Conservation (phyloP, 2,797 vertebrate genomes). For the Urocyon cinereoargenteus region DNA sequence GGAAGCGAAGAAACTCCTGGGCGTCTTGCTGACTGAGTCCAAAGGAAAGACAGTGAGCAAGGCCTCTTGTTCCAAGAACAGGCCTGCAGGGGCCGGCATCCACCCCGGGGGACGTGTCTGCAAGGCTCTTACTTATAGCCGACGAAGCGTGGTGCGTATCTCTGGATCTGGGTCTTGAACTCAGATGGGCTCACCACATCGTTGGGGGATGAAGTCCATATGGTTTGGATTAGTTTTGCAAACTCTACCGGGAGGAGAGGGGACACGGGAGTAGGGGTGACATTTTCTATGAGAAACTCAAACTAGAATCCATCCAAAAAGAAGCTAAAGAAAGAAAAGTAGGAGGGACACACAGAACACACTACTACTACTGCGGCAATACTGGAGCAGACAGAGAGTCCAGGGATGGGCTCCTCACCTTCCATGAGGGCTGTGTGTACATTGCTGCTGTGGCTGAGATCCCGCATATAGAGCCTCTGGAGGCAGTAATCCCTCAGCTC, state of each 20-base stretch:
- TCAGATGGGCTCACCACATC: conserved; percentile 97
- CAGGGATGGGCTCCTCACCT: conserved; percentile 87
- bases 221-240: conserved; percentile 96
- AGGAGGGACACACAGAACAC: neutral
- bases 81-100: neutral
- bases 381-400: too few species aligned
- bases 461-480: conserved; percentile 95
- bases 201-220: conserved; percentile 95
- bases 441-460: conserved; percentile 96
- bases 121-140: conserved; percentile 95
- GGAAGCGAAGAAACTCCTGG: conserved; percentile 97
- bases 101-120: neutral
- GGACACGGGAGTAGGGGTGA: neutral
- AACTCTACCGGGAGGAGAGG: conserved; percentile 90
- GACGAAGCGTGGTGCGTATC: conserved; percentile 97
- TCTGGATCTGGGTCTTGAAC: conserved; percentile 99
- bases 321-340: neutral
- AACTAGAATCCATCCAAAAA: neutral
- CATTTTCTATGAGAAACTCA: neutral
- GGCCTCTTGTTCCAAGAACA: neutral
- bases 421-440: conserved; percentile 97
- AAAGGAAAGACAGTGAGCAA: neutral
- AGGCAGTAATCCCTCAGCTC: conserved; percentile 98
- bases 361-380: rapidly evolving
- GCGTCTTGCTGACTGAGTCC: conserved; percentile 96